phyloP scores from a whole-genome alignment of 1,140 invertebrate species.

The Microplitis demolitor region DNA sequence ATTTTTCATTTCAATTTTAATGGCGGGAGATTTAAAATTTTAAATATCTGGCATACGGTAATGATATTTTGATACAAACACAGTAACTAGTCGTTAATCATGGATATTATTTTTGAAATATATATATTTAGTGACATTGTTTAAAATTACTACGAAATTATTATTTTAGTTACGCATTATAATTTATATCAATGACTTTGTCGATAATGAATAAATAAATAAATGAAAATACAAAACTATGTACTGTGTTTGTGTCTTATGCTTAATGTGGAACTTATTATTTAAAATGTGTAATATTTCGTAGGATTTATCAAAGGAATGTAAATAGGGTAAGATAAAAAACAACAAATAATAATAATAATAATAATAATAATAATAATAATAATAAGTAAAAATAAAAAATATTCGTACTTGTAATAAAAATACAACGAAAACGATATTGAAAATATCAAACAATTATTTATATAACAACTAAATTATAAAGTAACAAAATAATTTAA shows the following conservation, averaged over 20 bases:
- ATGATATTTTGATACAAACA: neutral
- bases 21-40: too few relatives aligned
- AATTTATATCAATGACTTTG: too few relatives aligned
- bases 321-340: slow-evolving; percentile 53
- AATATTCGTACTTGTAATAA: slow-evolving; percentile 57
- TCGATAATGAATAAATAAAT: neutral
- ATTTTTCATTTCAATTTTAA: too few relatives aligned
- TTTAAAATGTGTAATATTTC: slow-evolving; percentile 54
- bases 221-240: slow-evolving; percentile 39
- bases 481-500: neutral
- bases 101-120: neutral
- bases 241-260: slow-evolving; percentile 46
- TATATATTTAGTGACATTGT: too few relatives aligned
- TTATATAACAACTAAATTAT: neutral
- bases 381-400: neutral
- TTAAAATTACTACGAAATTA: too few relatives aligned
- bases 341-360: too few relatives aligned
- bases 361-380: too few relatives aligned
- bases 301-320: slow-evolving; percentile 52
- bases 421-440: slow-evolving; percentile 48
- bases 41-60: too few relatives aligned
- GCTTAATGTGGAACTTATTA: slow-evolving; percentile 51
- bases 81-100: neutral
- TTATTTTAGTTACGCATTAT: too few relatives aligned
- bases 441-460: slow-evolving; percentile 5